Evolutionary conservation across 2,113 vertebrate species (phyloP), one percentile per base, ranked within the genome.

Genomic region (Tursiops truncatus): DNA sequence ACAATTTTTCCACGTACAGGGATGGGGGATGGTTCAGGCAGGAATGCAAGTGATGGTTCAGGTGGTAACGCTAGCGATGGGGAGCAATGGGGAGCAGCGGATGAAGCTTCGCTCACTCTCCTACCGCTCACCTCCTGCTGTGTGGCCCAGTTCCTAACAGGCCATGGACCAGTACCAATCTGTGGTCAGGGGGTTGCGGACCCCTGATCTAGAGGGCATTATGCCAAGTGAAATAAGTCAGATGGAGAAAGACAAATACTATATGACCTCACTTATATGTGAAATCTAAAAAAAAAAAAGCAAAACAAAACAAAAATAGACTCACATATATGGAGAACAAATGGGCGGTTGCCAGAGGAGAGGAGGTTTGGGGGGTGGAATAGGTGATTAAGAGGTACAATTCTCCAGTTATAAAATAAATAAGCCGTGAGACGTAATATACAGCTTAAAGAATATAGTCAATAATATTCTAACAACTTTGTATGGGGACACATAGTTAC

Each of bases 151-250:
- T 53, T 53, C 53, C 15, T 53, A 53, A 53, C 53, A 53, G 53
- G 15, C 53, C 53, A 53, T 17, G 15, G 53, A 53, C 53, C 53
- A 53, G 53, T 18, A 53, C 53, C 53, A 53, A 53, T 53, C 53
- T 1, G 15, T 5, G 5, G 53, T 53, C 5, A 5, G 53, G 53
- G 53, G 1, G 15, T 17, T 18, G 15, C 0, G 1, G 53, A 18
- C 53, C 15, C 53, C 53, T 53, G n/a, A 79, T 56, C 11, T 23
- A 79, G 20, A 79, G 5, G 6, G 20, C 56, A 56, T n/a, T 56
- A 56, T 79, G 76, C 33, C 20, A 79, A 79, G 20, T 56, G 33
- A 79, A 79, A 79, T 56, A 56, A 56, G 33, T 56, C 50, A 79
- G 53, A 79, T 1, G 4, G 76, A 56, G 76, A 79, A 56, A 79